Evolutionary conservation across 2,113 vertebrate species (phyloP).

Genomic region (Trinectes maculatus): DNA sequence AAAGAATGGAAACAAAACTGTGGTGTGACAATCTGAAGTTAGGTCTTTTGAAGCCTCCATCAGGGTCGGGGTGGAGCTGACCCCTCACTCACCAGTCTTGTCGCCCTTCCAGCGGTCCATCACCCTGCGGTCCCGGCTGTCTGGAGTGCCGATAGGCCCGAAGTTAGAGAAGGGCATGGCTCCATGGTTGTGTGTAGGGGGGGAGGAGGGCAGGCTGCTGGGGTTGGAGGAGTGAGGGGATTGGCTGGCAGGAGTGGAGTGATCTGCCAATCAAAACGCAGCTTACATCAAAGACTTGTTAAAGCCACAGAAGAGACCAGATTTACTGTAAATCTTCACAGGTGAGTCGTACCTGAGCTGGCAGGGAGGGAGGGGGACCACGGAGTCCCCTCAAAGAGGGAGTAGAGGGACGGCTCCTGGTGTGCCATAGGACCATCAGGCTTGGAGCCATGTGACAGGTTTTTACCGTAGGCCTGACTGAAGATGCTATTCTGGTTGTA

Average conservation of each 20-base stretch:
- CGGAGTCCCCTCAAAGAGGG: conserved; percentile 94
- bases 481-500: conserved; percentile 95
- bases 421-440: conserved; percentile 86
- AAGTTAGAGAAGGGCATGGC: conserved; percentile 95
- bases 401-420: conserved; percentile 96
- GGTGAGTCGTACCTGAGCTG: conserved; percentile 88
- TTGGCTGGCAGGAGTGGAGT: conserved; percentile 98
- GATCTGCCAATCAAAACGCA: conserved; percentile 83
- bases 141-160: conserved; percentile 94
- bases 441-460: conserved; percentile 87
- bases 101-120: conserved; percentile 96
- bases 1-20: too few relatives aligned
- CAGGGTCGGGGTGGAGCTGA: too few relatives aligned
- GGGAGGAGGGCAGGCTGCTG: conserved; percentile 97
- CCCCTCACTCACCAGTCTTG: conserved; percentile 85
- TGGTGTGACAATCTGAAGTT: too few relatives aligned
- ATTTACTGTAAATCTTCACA: not conserved
- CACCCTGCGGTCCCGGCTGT: conserved; percentile 91
- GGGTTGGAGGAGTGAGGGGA: conserved; percentile 99
- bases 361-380: conserved; percentile 98
- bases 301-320: not conserved
- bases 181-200: conserved; percentile 94
- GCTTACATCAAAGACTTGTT: not conserved
- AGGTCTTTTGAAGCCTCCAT: too few relatives aligned
- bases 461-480: conserved; percentile 95